Percentiles rank a stretch among this genome's conserved stretches.
Evolutionary conservation across 1,140 invertebrate species (phyloP).

Genomic region (Zaprionus capensis): DNA sequence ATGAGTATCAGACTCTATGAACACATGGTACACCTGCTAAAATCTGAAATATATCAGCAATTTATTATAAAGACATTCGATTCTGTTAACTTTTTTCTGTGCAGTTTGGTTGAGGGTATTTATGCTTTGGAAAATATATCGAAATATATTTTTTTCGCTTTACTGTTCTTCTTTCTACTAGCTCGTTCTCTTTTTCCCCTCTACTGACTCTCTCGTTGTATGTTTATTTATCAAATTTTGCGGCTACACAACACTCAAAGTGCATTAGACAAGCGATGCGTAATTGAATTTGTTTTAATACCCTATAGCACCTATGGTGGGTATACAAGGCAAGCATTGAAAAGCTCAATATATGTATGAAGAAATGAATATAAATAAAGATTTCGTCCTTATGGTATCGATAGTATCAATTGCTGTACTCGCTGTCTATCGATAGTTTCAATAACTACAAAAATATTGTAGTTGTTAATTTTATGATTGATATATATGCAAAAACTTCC

Average conservation of each 20-base stretch:
- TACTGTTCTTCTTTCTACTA: too few species aligned
- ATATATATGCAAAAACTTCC: not conserved
- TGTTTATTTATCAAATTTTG: conserved; percentile 21
- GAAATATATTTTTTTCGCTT: not conserved
- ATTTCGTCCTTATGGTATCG: not conserved
- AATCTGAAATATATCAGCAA: too few species aligned
- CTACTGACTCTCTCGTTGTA: not conserved
- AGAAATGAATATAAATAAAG: not conserved
- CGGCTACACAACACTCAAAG: conserved; percentile 17
- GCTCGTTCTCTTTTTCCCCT: not conserved
- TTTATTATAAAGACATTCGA: too few species aligned
- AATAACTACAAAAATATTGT: too few species aligned
- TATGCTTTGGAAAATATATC: not conserved
- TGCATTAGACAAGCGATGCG: conserved; percentile 17
- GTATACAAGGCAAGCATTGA: not conserved
- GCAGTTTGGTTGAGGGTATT: not conserved
- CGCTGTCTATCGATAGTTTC: too few species aligned
- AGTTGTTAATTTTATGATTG: too few species aligned
- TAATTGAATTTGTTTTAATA: conserved; percentile 32
- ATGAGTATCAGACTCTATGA: not conserved
- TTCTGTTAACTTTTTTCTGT: too few species aligned
- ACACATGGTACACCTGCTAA: too few species aligned
- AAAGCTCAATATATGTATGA: not conserved
- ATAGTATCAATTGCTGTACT: not conserved
- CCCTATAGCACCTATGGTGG: not conserved